phyloP scores from a whole-genome alignment of 2,888 invertebrate species.

The Acleris holmiana region DNA sequence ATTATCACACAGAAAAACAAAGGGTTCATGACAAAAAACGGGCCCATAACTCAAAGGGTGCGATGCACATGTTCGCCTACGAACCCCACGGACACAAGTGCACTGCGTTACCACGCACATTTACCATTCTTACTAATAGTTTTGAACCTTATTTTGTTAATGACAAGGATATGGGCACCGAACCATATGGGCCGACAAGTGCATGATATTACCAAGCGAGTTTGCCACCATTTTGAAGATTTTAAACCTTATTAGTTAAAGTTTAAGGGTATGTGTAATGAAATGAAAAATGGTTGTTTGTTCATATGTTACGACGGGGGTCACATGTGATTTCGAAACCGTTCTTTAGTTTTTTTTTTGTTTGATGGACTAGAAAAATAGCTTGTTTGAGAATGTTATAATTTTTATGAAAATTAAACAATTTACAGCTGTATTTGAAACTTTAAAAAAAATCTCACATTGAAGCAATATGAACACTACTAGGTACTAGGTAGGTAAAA shows the following conservation, averaged over 20 bases:
- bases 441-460: no score
- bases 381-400: constrained; percentile 23
- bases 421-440: not conserved
- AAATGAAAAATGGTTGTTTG: constrained; percentile 58
- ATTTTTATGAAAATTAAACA: not conserved
- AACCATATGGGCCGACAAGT: constrained; percentile 61
- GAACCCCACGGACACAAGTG: constrained; percentile 74
- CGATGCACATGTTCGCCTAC: constrained; percentile 72
- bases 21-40: constrained; percentile 63
- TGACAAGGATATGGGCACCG: constrained; percentile 37
- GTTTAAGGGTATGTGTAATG: constrained; percentile 15
- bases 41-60: constrained; percentile 41
- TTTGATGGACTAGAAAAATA: constrained; percentile 23
- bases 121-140: constrained; percentile 38
- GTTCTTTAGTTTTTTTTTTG: constrained; percentile 27
- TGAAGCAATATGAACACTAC: no score
- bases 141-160: constrained; percentile 42
- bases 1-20: constrained; percentile 60
- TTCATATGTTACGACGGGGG: constrained; percentile 76
- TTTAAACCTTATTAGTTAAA: constrained; percentile 5
- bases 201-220: constrained; percentile 56
- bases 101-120: constrained; percentile 53
- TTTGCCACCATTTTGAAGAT: not conserved
- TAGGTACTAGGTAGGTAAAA: no score
- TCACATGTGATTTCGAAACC: constrained; percentile 57